These are phyloP conservation scores for Ceratina calcarata DNA, from an alignment of 1,140 invertebrate genomes.

Conservation along the genomic window DNA sequence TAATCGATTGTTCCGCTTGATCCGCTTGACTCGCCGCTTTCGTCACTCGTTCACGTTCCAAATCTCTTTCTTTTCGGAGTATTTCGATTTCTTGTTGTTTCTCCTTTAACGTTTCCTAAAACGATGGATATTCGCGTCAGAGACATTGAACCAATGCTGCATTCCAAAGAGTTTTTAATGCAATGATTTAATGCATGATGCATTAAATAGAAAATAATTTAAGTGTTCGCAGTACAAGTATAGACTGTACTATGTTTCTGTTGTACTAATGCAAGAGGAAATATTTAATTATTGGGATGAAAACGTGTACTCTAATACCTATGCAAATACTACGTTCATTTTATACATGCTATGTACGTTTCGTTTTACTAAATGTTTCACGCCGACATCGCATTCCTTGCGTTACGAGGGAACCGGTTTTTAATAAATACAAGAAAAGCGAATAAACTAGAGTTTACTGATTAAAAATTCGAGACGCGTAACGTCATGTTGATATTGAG, in stretches of 20 bases:
- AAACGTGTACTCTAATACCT: neutral
- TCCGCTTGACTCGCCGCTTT: conserved; percentile 87
- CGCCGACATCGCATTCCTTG: neutral
- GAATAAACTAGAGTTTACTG: neutral
- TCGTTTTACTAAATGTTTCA: neutral
- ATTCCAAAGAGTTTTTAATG: neutral
- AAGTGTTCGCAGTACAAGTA: neutral
- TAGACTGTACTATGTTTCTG: neutral
- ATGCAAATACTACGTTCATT: neutral
- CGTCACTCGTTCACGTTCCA: conserved; percentile 88
- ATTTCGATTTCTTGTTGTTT: conserved; percentile 96
- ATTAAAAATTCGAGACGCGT: neutral
- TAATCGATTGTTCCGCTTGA: conserved; percentile 82
- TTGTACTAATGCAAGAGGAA: neutral
- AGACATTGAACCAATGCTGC: neutral
- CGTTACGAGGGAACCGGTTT: neutral
- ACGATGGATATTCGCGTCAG: conserved; percentile 32
- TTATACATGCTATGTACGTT: neutral
- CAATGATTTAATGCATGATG: neutral
- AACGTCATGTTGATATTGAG: neutral
- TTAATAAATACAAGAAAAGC: neutral
- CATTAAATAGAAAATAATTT: neutral
- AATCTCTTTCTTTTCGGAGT: conserved; percentile 92
- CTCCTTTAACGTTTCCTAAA: conserved; percentile 93
- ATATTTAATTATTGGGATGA: conserved; percentile 16